phyloP scores from a whole-genome alignment of 2,113 vertebrate genomes.

The Trematocara zebra region DNA sequence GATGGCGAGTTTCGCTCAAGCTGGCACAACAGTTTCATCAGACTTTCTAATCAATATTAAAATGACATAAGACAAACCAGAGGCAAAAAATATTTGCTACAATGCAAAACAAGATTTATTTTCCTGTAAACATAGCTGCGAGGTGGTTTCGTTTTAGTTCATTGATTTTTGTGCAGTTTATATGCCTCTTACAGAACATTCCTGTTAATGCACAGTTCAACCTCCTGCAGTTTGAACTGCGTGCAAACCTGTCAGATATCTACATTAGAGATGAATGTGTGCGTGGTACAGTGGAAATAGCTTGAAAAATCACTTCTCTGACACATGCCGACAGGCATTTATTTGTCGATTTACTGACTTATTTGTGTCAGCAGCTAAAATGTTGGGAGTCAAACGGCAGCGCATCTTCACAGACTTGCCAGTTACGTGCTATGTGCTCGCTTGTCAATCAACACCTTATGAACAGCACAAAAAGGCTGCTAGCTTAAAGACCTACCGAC shows the following conservation, averaged over 20 bases:
- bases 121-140: background rate
- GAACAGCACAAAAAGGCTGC: slow-evolving; percentile 15
- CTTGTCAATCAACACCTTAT: slow-evolving; percentile 32
- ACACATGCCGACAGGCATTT: background rate
- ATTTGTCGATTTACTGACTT: background rate
- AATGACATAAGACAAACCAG: slow-evolving; percentile 10
- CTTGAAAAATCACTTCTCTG: background rate
- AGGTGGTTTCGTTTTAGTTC: background rate
- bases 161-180: slow-evolving; percentile 4
- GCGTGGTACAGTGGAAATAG: background rate
- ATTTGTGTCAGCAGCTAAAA: slow-evolving; percentile 18
- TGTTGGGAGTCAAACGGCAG: background rate
- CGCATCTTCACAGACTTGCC: slow-evolving; percentile 5
- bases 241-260: background rate
- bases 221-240: background rate
- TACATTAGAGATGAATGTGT: background rate
- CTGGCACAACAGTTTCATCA: slow-evolving; percentile 8
- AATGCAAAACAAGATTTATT: background rate
- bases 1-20: background rate
- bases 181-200: background rate
- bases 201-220: background rate
- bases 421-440: slow-evolving; percentile 13
- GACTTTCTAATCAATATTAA: slow-evolving; percentile 34
- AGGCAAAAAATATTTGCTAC: background rate
- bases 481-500: background rate